Percentiles rank a stretch among this genome's conserved stretches.
phyloP scores from a whole-genome alignment of 2,797 vertebrate genomes.

The Chelmon rostratus region DNA sequence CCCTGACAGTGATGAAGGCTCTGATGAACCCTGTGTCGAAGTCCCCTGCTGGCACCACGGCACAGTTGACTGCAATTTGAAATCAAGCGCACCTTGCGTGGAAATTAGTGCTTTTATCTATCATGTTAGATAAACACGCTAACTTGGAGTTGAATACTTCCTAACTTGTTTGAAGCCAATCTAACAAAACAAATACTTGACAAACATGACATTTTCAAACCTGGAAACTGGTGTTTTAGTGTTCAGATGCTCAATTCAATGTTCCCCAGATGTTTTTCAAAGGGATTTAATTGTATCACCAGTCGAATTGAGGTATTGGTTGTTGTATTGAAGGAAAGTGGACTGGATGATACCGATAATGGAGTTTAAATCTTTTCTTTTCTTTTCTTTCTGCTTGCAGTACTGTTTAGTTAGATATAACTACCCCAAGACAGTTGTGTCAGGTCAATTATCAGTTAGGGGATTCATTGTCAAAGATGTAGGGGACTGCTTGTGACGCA shows the following conservation, averaged over 20 bases:
- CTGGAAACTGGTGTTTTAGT: neutral
- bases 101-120: neutral
- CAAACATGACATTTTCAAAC: neutral
- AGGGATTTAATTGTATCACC: neutral
- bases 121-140: neutral
- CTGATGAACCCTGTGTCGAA: neutral
- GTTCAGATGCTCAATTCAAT: neutral
- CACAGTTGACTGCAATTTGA: slow-evolving; percentile 4
- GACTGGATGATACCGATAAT: neutral
- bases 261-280: neutral
- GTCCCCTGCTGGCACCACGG: neutral
- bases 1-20: neutral
- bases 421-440: neutral
- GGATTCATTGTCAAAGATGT: neutral
- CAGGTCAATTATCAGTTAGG: neutral
- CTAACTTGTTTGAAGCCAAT: neutral
- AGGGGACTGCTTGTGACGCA: neutral
- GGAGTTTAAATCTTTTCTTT: neutral
- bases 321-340: slow-evolving; percentile 1
- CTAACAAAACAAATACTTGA: neutral
- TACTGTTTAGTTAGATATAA: slow-evolving; percentile 2
- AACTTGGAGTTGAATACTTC: neutral
- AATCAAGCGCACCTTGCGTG: neutral
- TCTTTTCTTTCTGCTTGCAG: neutral
- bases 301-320: neutral